These are phyloP conservation scores for Antheraea yamamai DNA, from an alignment of 2,888 invertebrate species.

Conservation along the genomic window DNA sequence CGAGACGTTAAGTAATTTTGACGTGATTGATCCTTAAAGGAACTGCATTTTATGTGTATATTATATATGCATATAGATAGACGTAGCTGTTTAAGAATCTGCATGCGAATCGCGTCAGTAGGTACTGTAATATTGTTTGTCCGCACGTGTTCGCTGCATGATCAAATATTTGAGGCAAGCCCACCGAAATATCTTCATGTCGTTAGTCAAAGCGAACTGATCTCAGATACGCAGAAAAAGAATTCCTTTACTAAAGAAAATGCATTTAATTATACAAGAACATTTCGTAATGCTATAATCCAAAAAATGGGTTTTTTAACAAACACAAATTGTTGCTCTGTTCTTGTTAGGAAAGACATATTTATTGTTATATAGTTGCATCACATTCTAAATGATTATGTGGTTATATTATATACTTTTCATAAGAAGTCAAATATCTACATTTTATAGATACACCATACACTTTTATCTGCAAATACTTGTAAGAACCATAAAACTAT, in stretches of 20 bases:
- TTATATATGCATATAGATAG: not conserved
- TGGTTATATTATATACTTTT: too few species aligned
- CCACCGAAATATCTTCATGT: slow-evolving; percentile 28
- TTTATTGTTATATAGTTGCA: too few species aligned
- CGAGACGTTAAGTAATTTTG: too few species aligned
- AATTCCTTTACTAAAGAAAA: not conserved
- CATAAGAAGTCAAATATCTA: too few species aligned
- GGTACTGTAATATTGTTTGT: slow-evolving; percentile 39
- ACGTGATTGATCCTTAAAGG: too few species aligned
- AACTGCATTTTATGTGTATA: too few species aligned
- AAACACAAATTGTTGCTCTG: not conserved
- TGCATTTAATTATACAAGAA: not conserved
- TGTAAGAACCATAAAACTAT: too few species aligned
- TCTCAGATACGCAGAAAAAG: not conserved
- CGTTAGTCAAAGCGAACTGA: not conserved
- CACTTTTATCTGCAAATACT: too few species aligned
- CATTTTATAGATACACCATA: too few species aligned
- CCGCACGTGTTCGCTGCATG: slow-evolving; percentile 64
- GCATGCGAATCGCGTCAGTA: slow-evolving; percentile 38
- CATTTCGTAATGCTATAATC: not conserved
- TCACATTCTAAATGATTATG: too few species aligned
- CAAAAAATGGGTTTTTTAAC: not conserved
- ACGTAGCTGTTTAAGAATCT: slow-evolving; percentile 3
- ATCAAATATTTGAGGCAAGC: slow-evolving; percentile 55
- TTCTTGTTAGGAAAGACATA: not conserved